Evolutionary conservation across 2,797 vertebrate genomes (phyloP).

Genomic region (Podarcis siculus): DNA sequence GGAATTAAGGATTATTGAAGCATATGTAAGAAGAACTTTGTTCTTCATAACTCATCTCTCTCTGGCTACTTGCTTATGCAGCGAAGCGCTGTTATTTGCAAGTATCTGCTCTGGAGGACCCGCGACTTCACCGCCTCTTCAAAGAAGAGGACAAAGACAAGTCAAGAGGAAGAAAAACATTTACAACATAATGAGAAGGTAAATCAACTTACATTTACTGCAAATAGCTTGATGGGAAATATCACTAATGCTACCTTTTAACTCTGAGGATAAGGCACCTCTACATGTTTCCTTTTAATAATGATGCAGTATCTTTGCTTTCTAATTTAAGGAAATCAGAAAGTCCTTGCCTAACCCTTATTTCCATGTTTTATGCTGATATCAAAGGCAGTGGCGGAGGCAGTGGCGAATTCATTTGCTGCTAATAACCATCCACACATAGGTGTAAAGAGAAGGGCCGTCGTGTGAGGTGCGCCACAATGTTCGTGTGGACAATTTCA

Average conservation of each 20-base stretch:
- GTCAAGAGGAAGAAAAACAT: conserved; percentile 63
- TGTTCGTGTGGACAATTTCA: neutral
- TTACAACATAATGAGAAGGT: conserved; percentile 68
- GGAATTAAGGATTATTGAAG: conserved; percentile 70
- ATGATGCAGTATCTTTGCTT: conserved; percentile 4
- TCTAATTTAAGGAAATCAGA: neutral
- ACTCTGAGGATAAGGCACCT: conserved; percentile 50
- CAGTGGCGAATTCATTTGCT: conserved; percentile 4
- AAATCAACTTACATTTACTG: conserved; percentile 69
- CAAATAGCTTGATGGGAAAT: conserved; percentile 62
- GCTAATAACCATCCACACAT: neutral
- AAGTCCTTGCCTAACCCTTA: neutral
- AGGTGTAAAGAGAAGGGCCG: neutral
- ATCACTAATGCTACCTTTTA: conserved; percentile 57
- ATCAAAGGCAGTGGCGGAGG: conserved; percentile 13
- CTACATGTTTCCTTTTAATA: conserved; percentile 36
- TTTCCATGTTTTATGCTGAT: conserved; percentile 12
- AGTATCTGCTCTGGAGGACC: conserved; percentile 59
- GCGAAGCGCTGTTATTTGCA: conserved; percentile 64
- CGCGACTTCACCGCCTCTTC: conserved; percentile 56
- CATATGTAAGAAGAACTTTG: conserved; percentile 57
- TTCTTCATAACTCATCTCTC: conserved; percentile 72
- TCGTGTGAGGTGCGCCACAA: neutral
- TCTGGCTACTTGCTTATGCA: conserved; percentile 66
- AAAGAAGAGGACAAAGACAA: conserved; percentile 69